These are phyloP conservation scores for Myiothlypis coronata DNA, from an alignment of 2,797 vertebrate genomes.

Conservation along the genomic window DNA sequence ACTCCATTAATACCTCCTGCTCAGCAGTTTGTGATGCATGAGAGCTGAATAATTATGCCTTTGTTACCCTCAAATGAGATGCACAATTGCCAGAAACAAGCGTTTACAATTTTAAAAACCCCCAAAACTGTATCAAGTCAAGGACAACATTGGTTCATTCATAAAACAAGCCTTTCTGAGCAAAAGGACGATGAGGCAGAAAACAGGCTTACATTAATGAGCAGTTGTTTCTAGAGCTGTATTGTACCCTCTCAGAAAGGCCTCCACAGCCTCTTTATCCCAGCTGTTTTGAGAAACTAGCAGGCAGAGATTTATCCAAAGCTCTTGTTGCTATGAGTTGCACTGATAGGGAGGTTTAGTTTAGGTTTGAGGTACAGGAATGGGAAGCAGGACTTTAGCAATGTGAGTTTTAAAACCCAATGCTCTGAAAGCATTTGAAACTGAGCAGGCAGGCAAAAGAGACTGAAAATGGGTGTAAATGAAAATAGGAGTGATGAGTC, in stretches of 20 bases:
- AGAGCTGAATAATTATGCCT: conserved; percentile 43
- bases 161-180: conserved; percentile 19
- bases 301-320: background rate
- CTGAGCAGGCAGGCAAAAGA: background rate
- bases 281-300: background rate
- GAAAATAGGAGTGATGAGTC: background rate
- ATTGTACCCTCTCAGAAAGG: background rate
- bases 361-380: background rate
- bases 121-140: background rate
- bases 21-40: conserved; percentile 47
- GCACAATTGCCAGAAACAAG: conserved; percentile 31
- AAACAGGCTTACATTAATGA: background rate
- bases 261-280: background rate
- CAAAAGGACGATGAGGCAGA: background rate
- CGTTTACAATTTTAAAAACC: background rate
- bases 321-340: background rate
- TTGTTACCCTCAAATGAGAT: conserved; percentile 13
- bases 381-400: background rate
- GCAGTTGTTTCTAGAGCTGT: background rate
- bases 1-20: conserved; percentile 44
- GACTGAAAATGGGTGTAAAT: background rate
- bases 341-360: background rate
- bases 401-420: background rate
- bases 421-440: background rate
- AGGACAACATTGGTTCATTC: conserved; percentile 31